Conservation (phyloP, 2,888 invertebrate genomes). For the Eretmocerus hayati region DNA sequence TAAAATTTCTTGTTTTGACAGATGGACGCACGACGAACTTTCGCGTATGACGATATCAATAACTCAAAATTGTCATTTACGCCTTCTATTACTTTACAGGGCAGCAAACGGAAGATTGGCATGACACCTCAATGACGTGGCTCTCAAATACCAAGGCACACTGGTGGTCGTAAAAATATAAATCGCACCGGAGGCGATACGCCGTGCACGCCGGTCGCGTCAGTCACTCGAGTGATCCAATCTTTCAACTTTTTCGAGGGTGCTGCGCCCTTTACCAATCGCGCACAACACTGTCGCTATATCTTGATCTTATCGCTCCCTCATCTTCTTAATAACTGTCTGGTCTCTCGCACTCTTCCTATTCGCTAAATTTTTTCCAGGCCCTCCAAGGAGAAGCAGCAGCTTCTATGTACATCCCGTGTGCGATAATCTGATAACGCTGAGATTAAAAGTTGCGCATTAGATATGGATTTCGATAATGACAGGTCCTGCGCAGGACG, state of each 20-base stretch:
- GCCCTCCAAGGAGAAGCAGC: not conserved
- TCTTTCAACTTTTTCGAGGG: slow-evolving; percentile 6
- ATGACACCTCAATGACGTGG: too few species aligned
- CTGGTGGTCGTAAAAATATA: slow-evolving; percentile 7
- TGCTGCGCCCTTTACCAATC: too few species aligned
- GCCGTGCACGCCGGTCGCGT: too few species aligned
- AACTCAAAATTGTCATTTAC: too few species aligned
- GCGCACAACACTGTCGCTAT: slow-evolving; percentile 18
- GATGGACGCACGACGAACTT: too few species aligned
- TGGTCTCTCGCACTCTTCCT: slow-evolving; percentile 4
- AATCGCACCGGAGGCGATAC: slow-evolving; percentile 1
- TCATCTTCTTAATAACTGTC: slow-evolving; percentile 9
- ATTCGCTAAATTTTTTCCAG: slow-evolving; percentile 1
- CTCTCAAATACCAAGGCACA: not conserved
- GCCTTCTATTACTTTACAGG: too few species aligned
- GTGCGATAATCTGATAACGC: slow-evolving; percentile 36
- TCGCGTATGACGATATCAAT: too few species aligned
- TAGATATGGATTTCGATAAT: slow-evolving; percentile 33
- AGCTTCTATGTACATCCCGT: too few species aligned
- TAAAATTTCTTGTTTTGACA: too few species aligned
- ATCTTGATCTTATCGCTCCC: slow-evolving; percentile 16
- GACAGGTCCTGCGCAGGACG: slow-evolving; percentile 26
- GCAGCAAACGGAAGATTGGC: too few species aligned
- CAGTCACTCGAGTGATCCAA: slow-evolving; percentile 15
- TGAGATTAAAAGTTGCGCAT: slow-evolving; percentile 31